Evolutionary conservation across 2,888 invertebrate genomes (phyloP).

Genomic region (Nematopogon swammerdamellus): DNA sequence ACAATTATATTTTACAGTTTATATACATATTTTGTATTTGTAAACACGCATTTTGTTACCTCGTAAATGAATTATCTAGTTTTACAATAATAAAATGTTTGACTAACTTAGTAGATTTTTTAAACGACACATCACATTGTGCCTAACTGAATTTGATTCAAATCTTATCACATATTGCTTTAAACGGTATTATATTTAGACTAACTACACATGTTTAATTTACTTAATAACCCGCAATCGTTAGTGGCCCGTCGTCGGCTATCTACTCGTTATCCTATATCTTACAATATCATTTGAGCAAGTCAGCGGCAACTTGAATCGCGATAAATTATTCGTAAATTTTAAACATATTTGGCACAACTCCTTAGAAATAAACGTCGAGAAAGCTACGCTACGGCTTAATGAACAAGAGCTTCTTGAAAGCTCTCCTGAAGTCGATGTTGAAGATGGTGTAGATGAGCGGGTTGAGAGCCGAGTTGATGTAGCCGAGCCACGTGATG

Average conservation of each 20-base stretch:
- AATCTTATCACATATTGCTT: neutral
- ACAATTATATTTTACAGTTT: too few species aligned
- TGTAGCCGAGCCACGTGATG: slow-evolving; percentile 92
- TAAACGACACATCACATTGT: too few species aligned
- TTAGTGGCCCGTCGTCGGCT: too few species aligned
- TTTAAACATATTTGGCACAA: slow-evolving; percentile 24
- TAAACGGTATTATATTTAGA: neutral
- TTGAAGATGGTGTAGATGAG: slow-evolving; percentile 95
- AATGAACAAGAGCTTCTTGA: slow-evolving; percentile 66
- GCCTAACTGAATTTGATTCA: neutral
- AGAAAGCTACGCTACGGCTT: slow-evolving; percentile 35
- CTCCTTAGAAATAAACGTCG: slow-evolving; percentile 7
- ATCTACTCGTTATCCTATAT: too few species aligned
- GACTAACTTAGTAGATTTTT: too few species aligned
- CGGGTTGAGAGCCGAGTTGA: slow-evolving; percentile 89
- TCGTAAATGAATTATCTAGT: too few species aligned
- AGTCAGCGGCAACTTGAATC: slow-evolving; percentile 22
- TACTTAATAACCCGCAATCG: too few species aligned
- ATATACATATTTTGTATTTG: too few species aligned
- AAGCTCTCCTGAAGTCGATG: slow-evolving; percentile 87
- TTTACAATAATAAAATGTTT: too few species aligned
- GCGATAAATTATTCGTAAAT: slow-evolving; percentile 15
- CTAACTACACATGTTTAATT: neutral
- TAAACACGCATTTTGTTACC: too few species aligned
- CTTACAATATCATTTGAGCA: slow-evolving; percentile 35